Base-by-base conservation (phyloP, 2,113 vertebrate species). In the Mastomys natalensis region DNA sequence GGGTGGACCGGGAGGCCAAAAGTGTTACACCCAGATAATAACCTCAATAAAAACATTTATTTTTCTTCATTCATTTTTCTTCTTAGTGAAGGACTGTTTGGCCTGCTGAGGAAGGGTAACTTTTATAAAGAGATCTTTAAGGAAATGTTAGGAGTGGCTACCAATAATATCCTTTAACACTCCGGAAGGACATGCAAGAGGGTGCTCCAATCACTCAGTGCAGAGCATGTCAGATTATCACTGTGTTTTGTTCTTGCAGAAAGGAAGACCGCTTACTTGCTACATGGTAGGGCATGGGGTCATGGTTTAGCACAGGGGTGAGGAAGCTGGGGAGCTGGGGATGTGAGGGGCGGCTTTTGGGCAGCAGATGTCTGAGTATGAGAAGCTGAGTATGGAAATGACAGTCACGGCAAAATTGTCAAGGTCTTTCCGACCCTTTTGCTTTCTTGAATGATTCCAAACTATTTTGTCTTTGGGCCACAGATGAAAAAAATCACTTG, bases 11-110 rank as follows among this genome's bases (percentile, higher is more conserved):
- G 0, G 55, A 93, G n/a, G 31, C 21, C 77, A 17, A 2, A 92
- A 91, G 66, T 17, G 40, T 53, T 76, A 66, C 43, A 88, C 31
- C 81, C 85, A 24, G 40, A 43, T 24, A 64, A 2, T 45, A 70
- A 37, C 60, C 89, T 92, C 72, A 64, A 10, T 48, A 11, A 70
- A 68, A 73, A 68, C 53, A 66, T 43, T 34, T 31, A 6, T 87
- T 91, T 72, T 72, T 84, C 53, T 91, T 80, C 92, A 77, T 81
- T 97, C 89, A 81, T 43, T 94, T 87, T 85, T 84, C 81, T 72
- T 93, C 62, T 87, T 37, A 45, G n/a, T 51, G 26, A 76, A 93
- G 93, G 45, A 70, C 43, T 73, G 37, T 73, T 43, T 40, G 45
- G 45, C 29, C 40, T 60, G 89, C 15, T 10, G 10, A 88, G 58